Evolutionary conservation across 2,113 vertebrate species (phyloP), one percentile per base, ranked within the genome.

Genomic region (Nestor notabilis): DNA sequence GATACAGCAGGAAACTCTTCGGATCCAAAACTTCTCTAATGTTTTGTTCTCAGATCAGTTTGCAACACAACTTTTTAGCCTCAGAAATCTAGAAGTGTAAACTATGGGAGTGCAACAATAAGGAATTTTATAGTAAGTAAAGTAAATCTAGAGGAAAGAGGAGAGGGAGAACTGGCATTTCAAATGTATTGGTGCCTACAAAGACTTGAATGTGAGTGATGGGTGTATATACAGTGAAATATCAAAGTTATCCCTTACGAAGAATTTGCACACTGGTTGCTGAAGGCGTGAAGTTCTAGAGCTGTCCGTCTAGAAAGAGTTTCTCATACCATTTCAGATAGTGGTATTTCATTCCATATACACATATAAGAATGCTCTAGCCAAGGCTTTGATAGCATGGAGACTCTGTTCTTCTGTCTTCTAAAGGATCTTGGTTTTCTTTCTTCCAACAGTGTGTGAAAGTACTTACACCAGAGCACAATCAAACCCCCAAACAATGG

Each of bases 341-440:
- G 87, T 81, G 91, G 21, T 87, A 96, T 82, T 23, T 93, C 65
- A 97, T 97, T 66, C 85, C 9, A 16, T 90, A 69, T 56, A 78
- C 78, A 87, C 85, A 47, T 65, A 93, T 1, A 39, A 61, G 46
- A 52, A 33, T 23, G 44, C n/a, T 50, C 50, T 27, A 94, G 93
- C 93, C 94, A 81, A 80, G 85, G 85, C 89, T 94, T 90, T 95
- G 93, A 74, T 68, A 85, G 83, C 52, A 33, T 76, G 80, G 94
- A 76, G 90, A 65, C 88, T 90, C 90, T 75, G 69, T 78, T 94
- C 58, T 93, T 95, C 95, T 92, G 85, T 81, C 97, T 95, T 94
- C 95, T 95, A 71, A 92, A 90, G 89, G 78, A 94, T 72, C 77
- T 84, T 83, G 25, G 2, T 33, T 53, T 70, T 14, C 31, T 43